Conservation (phyloP, 1,140 invertebrate genomes). For the Maniola jurtina region DNA sequence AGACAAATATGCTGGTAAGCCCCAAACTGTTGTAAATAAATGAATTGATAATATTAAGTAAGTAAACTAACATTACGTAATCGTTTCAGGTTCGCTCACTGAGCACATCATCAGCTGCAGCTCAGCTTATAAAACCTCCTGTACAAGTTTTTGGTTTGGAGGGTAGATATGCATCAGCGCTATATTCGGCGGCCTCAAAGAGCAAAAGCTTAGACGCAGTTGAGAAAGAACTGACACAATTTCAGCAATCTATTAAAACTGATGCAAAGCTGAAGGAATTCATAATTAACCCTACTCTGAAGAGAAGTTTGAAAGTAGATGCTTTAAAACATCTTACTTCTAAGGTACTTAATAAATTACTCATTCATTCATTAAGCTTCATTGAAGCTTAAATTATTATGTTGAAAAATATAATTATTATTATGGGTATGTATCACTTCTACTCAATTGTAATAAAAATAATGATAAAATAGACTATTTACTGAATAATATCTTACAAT, state of each 20-base stretch:
- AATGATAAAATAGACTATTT: too few relatives aligned
- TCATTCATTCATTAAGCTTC: too few relatives aligned
- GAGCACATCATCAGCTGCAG: slow-evolving; percentile 78
- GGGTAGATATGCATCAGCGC: slow-evolving; percentile 96
- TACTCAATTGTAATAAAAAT: too few relatives aligned
- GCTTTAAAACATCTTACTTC: slow-evolving; percentile 82
- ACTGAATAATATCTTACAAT: too few relatives aligned
- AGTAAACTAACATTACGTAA: slow-evolving; percentile 62
- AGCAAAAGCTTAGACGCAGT: slow-evolving; percentile 92
- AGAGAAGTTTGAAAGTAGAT: slow-evolving; percentile 87
- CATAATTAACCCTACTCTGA: slow-evolving; percentile 92
- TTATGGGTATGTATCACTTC: too few relatives aligned
- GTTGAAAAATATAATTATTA: too few relatives aligned
- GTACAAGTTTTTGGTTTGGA: slow-evolving; percentile 96
- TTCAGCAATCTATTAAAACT: slow-evolving; percentile 85
- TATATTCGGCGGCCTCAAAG: slow-evolving; percentile 97
- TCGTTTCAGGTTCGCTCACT: slow-evolving; percentile 79
- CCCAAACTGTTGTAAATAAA: slow-evolving; percentile 6
- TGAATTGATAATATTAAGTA: slow-evolving; percentile 1
- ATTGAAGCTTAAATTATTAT: too few relatives aligned
- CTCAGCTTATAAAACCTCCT: slow-evolving; percentile 87
- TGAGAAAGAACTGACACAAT: slow-evolving; percentile 92
- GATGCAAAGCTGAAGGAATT: slow-evolving; percentile 90
- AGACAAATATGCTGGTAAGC: slow-evolving; percentile 60
- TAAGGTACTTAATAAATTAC: slow-evolving; percentile 69